phyloP scores from a whole-genome alignment of 2,797 vertebrate genomes.

The Paedocypris micromegethes region DNA sequence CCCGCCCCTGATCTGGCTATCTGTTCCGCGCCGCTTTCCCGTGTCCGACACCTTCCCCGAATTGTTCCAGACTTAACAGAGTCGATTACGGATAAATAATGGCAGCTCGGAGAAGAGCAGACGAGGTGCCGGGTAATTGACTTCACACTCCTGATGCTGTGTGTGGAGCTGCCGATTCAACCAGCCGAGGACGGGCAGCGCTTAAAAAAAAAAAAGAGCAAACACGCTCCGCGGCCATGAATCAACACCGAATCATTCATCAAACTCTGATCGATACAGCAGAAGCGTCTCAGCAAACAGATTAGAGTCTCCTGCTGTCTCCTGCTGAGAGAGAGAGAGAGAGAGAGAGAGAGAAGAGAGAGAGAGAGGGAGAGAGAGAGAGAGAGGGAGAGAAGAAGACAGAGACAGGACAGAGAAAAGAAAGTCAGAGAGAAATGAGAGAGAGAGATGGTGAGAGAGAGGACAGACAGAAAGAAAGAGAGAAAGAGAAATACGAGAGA shows the following conservation, averaged over 20 bases:
- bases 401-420: no score
- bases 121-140: slow-evolving; percentile 20
- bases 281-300: slow-evolving; percentile 24
- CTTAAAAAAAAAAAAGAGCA: slow-evolving; percentile 33
- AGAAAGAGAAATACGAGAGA: no score
- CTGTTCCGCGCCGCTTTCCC: not conserved
- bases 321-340: slow-evolving; percentile 2
- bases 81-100: slow-evolving; percentile 30
- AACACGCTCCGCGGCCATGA: slow-evolving; percentile 35
- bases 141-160: slow-evolving; percentile 16
- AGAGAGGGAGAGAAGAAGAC: no score
- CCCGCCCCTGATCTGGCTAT: not conserved
- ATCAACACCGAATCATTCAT: slow-evolving; percentile 32
- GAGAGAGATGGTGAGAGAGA: no score
- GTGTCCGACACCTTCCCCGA: not conserved
- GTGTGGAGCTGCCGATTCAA: slow-evolving; percentile 25
- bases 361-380: no score
- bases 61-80: slow-evolving; percentile 19
- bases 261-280: slow-evolving; percentile 24
- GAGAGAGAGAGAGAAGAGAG: not conserved
- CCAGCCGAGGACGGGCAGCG: slow-evolving; percentile 19
- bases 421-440: no score
- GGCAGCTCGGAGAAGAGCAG: not conserved
- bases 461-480: no score
- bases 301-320: slow-evolving; percentile 29